phyloP scores from a whole-genome alignment of 2,888 invertebrate species.

The Diadegma fenestrale region DNA sequence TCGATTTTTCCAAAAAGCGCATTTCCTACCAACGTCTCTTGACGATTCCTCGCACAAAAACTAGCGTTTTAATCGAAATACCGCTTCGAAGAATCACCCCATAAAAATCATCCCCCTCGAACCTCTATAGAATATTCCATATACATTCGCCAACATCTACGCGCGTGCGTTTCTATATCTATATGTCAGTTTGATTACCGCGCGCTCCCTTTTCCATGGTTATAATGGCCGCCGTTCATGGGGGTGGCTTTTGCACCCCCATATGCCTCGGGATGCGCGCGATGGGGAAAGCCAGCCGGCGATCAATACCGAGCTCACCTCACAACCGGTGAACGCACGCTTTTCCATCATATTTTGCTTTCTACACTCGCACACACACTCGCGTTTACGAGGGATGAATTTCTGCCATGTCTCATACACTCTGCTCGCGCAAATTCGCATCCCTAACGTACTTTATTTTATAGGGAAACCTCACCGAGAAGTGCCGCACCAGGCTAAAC shows the following conservation, averaged over 20 bases:
- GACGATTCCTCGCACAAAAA: neutral
- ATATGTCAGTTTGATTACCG: slow-evolving; percentile 6
- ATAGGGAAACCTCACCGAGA: slow-evolving; percentile 26
- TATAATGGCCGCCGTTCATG: slow-evolving; percentile 71
- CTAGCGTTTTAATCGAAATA: neutral
- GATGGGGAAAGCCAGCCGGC: slow-evolving; percentile 73
- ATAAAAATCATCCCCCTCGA: slow-evolving; percentile 11
- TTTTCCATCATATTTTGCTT: slow-evolving; percentile 57
- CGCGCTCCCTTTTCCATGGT: slow-evolving; percentile 59
- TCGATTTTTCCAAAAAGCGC: neutral
- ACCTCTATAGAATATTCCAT: neutral
- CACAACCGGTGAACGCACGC: slow-evolving; percentile 40
- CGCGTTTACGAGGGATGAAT: neutral
- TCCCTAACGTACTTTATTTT: slow-evolving; percentile 22
- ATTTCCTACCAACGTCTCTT: neutral
- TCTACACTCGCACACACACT: neutral
- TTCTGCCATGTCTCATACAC: neutral
- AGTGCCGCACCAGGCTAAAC: slow-evolving; percentile 1
- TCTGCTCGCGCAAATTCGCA: slow-evolving; percentile 32
- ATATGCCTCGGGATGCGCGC: slow-evolving; percentile 71
- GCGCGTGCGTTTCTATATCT: neutral
- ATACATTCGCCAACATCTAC: slow-evolving; percentile 2
- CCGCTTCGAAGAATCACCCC: neutral
- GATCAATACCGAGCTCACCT: slow-evolving; percentile 77
- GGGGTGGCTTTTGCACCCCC: slow-evolving; percentile 76